phyloP scores from a whole-genome alignment of 2,888 invertebrate genomes.

The Erpobdella octoculata region DNA sequence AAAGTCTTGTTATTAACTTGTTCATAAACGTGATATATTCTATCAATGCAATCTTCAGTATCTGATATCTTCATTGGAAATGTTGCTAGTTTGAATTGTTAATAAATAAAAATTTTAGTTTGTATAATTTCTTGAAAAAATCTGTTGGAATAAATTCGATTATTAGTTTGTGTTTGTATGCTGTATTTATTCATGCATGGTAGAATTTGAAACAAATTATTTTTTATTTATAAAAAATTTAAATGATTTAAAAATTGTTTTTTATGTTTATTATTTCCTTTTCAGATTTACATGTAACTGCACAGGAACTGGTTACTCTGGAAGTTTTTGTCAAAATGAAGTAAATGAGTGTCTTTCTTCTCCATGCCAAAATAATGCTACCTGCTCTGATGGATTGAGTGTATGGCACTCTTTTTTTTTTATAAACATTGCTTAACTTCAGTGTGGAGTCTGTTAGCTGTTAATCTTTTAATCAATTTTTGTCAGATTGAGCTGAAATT shows the following conservation, averaged over 20 bases:
- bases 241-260: not conserved
- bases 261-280: not conserved
- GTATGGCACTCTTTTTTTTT: no score
- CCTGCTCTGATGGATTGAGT: slow-evolving; percentile 37
- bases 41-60: no score
- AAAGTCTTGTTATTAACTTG: no score
- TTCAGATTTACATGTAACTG: slow-evolving; percentile 23
- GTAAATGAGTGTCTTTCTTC: slow-evolving; percentile 40
- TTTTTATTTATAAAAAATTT: not conserved
- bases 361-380: slow-evolving; percentile 42
- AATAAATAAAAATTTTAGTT: no score
- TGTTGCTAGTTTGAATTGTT: no score
- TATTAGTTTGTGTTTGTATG: not conserved
- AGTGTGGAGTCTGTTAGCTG: no score
- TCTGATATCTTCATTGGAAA: no score
- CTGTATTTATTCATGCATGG: not conserved
- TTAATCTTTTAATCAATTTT: no score
- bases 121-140: not conserved
- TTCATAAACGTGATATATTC: no score
- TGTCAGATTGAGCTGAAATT: no score
- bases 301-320: slow-evolving; percentile 23
- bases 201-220: not conserved
- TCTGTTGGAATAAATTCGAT: not conserved
- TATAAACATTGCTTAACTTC: no score
- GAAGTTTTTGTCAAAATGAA: slow-evolving; percentile 25